Base-by-base conservation (phyloP, 2,797 vertebrate genomes). In the Parambassis ranga region DNA sequence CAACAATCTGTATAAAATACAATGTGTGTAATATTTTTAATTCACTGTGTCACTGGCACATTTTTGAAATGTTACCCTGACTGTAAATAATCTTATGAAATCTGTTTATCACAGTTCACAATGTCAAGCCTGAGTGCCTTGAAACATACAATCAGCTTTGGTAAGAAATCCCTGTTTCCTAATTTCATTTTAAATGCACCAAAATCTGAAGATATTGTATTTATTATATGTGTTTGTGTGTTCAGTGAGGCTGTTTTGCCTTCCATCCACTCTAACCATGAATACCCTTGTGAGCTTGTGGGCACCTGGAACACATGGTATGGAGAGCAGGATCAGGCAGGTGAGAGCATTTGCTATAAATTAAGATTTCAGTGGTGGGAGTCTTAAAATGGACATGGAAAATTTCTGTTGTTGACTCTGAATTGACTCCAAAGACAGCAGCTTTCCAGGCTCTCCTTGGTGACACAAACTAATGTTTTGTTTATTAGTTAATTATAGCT, bases 261-360 rank as follows among this genome's bases (percentile, higher is more conserved):
- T 79, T 94, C 93, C 65, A 94, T 99, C 81, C 94, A 98, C 4
- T 86, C 93, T 68, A 92, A 94, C 82, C 92, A 95, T 44, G 92
- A 97, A 37, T 99, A 97, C 82, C 94, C 97, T 6, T 98, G 96
- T 91, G 93, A 97, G 81, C 91, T 98, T 80, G 95, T 98, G 87
- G 97, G 97, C 46, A 98, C 96, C 51, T 99, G 97, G 97, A 99
- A 99, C 91, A 99, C 97, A 11, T 99, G 97, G 97, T 99, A 99
- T 37, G 97, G 97, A 82, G 97, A 99, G 81, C 97, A 99, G 85
- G 97, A 99, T 88, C 97, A 98, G 89, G 96, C 97, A 87, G 97
- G 97, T 98, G 91, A 87, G 93, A 43, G 11, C 28, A n/a, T 1
- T 1, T 5, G 77, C 3, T 7, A 4, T 18, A 13, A 35, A 3